These are phyloP conservation scores for Suricata suricatta DNA, from an alignment of 2,113 vertebrate species.

Conservation along the genomic window DNA sequence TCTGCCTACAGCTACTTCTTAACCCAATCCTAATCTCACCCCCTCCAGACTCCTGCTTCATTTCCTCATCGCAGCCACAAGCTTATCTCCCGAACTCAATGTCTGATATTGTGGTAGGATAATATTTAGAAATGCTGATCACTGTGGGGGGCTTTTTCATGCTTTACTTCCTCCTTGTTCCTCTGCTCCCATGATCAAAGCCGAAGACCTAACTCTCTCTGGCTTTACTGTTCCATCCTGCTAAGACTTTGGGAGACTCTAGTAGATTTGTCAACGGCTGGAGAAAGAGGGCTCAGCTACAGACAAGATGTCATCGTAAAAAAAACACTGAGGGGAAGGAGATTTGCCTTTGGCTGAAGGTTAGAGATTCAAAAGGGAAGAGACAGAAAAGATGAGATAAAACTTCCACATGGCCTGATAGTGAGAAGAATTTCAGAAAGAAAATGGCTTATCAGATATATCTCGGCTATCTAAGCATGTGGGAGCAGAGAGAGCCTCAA, in stretches of 20 bases:
- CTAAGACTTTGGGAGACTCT: not conserved
- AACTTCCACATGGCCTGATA: not conserved
- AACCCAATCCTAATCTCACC: not conserved
- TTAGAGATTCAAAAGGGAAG: not conserved
- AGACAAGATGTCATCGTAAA: not conserved
- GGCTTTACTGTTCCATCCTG: not conserved
- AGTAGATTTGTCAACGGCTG: not conserved
- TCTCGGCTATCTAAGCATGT: not conserved
- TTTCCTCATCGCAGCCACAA: not conserved
- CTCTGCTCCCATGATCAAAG: not conserved
- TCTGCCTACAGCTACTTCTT: not conserved
- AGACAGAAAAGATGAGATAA: fast-evolving
- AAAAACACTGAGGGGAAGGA: not conserved
- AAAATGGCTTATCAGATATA: not conserved
- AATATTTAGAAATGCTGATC: not conserved
- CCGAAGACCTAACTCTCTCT: not conserved
- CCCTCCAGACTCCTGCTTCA: not conserved
- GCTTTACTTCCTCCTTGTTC: not conserved
- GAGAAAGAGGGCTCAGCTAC: not conserved
- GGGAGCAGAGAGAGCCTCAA: not conserved
- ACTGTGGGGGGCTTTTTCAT: not conserved
- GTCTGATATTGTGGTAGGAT: not conserved
- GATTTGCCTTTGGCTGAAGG: not conserved
- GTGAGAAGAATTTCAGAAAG: not conserved
- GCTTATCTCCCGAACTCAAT: not conserved